Conservation (phyloP, 2,797 vertebrate genomes). For the Sebastes hubbsi region DNA sequence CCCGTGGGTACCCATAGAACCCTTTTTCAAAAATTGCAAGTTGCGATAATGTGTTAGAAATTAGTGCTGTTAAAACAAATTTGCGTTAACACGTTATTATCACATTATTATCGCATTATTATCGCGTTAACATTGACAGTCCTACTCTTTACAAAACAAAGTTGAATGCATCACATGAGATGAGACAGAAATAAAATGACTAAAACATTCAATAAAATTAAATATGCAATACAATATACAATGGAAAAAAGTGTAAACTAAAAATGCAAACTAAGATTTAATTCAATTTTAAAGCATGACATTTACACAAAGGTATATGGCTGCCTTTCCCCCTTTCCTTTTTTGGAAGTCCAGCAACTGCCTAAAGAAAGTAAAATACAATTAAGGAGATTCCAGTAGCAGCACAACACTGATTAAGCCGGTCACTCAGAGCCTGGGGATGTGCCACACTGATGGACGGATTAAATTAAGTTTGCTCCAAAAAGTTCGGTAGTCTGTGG, state of each 20-base stretch:
- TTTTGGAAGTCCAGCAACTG: background rate
- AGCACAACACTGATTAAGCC: background rate
- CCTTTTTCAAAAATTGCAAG: accelerated
- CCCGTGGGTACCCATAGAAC: too few relatives aligned
- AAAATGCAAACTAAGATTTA: too few relatives aligned
- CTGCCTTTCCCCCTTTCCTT: background rate
- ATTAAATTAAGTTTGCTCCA: background rate
- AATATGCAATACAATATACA: too few relatives aligned
- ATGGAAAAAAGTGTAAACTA: too few relatives aligned
- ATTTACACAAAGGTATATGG: background rate
- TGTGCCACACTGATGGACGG: background rate
- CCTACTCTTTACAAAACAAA: background rate
- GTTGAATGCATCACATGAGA: background rate
- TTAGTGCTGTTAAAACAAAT: too few relatives aligned
- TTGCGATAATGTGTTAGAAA: too few relatives aligned
- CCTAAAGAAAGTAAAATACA: background rate
- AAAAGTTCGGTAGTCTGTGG: background rate
- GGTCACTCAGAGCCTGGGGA: background rate
- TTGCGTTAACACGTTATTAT: too few relatives aligned
- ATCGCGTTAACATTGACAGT: too few relatives aligned
- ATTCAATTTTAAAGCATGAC: background rate
- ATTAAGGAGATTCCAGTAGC: background rate
- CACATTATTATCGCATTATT: too few relatives aligned
- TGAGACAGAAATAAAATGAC: background rate
- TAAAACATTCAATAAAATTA: background rate